Percentiles rank a stretch among this genome's conserved stretches.
These are phyloP conservation scores for Porites evermanni DNA, from an alignment of 92 coral and sea anemone species.

Conservation along the genomic window DNA sequence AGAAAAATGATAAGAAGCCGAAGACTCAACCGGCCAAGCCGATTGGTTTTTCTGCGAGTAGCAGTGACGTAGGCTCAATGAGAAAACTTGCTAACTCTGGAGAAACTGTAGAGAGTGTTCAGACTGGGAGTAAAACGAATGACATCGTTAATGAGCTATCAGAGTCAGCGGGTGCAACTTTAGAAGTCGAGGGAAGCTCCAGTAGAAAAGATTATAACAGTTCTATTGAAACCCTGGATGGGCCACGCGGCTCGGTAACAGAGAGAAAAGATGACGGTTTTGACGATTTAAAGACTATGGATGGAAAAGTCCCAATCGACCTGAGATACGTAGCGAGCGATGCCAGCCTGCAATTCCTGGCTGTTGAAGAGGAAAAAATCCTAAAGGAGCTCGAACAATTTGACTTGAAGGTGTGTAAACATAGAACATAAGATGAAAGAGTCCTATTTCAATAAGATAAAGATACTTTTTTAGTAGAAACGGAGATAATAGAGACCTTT, in stretches of 20 bases:
- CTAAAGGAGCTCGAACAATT: constrained; percentile 47
- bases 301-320: constrained; percentile 52
- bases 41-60: background rate
- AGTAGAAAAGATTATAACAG: background rate
- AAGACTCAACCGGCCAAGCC: background rate
- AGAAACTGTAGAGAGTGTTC: background rate
- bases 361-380: constrained; percentile 53
- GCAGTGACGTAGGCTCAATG: background rate
- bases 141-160: background rate
- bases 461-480: too few relatives aligned
- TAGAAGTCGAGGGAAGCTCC: background rate
- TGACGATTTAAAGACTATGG: background rate
- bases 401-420: constrained; percentile 49
- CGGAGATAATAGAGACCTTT: too few relatives aligned
- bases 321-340: constrained; percentile 37
- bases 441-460: too few relatives aligned
- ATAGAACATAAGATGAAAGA: too few relatives aligned
- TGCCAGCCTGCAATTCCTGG: constrained; percentile 46
- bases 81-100: background rate
- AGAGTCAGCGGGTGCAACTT: background rate
- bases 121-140: background rate
- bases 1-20: constrained; percentile 20
- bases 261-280: background rate
- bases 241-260: background rate
- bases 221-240: background rate